Percentiles rank a stretch among this genome's conserved stretches.
Evolutionary conservation across 2,113 vertebrate genomes (phyloP).

Genomic region (Ginglymostoma cirratum): DNA sequence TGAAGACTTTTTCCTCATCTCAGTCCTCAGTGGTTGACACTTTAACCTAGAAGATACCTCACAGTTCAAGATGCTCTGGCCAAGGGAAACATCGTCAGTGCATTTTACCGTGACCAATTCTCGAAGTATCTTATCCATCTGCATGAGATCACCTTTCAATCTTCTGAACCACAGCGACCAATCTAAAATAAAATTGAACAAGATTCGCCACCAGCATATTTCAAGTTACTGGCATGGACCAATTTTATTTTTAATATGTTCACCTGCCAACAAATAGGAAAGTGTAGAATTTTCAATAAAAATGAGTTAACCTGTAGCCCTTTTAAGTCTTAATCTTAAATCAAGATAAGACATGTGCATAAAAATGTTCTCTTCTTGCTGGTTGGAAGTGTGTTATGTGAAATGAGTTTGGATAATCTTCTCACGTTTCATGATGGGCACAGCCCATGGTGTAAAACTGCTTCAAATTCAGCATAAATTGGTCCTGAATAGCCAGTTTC

Average conservation of each 20-base stretch:
- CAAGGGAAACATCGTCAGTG: not conserved
- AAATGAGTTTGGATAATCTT: not conserved
- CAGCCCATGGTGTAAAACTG: not conserved
- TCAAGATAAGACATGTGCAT: not conserved
- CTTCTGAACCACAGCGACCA: not conserved
- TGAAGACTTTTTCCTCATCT: not conserved
- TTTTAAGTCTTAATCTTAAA: not conserved
- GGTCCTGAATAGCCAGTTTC: not conserved
- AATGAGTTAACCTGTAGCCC: not conserved
- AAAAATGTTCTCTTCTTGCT: not conserved
- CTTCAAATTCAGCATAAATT: slow-evolving; percentile 24
- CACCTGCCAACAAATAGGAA: not conserved
- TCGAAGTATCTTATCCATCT: not conserved
- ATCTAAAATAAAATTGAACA: not conserved
- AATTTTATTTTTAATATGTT: not conserved
- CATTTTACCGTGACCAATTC: not conserved
- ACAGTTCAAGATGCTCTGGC: not conserved
- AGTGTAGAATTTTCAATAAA: not conserved
- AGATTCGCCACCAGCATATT: not conserved
- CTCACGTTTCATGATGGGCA: not conserved
- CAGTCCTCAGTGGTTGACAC: not conserved
- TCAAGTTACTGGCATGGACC: no score
- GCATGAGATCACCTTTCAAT: not conserved
- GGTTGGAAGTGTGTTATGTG: not conserved
- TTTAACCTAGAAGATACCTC: not conserved